Conservation (phyloP, 2,888 invertebrate species). For the Sylvicola cinctus region DNA sequence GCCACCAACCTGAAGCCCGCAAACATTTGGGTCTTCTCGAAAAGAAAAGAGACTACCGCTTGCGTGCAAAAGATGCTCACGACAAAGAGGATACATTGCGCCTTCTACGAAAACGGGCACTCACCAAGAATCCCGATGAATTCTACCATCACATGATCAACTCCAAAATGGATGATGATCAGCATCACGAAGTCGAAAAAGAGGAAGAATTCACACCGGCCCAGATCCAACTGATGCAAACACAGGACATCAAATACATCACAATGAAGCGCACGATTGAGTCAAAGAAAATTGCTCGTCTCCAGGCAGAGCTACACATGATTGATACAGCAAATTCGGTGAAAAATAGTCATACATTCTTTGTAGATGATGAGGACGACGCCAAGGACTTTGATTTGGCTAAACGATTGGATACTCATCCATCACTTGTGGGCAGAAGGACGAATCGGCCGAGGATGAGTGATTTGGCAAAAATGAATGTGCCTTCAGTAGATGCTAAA, state of each 20-base stretch:
- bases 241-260: conserved; percentile 81
- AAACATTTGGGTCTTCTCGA: conserved; percentile 63
- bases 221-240: conserved; percentile 73
- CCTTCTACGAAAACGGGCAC: conserved; percentile 57
- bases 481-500: conserved; percentile 37
- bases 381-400: conserved; percentile 42
- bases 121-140: conserved; percentile 94
- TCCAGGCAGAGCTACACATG: conserved; percentile 64
- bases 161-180: conserved; percentile 43
- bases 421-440: conserved; percentile 41
- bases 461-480: conserved; percentile 30
- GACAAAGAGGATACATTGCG: conserved; percentile 67
- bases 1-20: conserved; percentile 63
- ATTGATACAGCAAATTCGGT: conserved; percentile 48
- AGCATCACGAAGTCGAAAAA: conserved; percentile 45
- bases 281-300: conserved; percentile 38
- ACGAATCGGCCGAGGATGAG: conserved; percentile 46
- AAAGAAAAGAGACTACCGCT: conserved; percentile 74
- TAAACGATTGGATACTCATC: conserved; percentile 53
- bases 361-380: conserved; percentile 45
- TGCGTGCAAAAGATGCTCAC: conserved; percentile 57
- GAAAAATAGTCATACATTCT: conserved; percentile 60
- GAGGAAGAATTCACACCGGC: conserved; percentile 57
- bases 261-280: conserved; percentile 70
- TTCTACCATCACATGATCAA: conserved; percentile 97